phyloP scores from a whole-genome alignment of 1,140 invertebrate species.

The Drosophila lini region DNA sequence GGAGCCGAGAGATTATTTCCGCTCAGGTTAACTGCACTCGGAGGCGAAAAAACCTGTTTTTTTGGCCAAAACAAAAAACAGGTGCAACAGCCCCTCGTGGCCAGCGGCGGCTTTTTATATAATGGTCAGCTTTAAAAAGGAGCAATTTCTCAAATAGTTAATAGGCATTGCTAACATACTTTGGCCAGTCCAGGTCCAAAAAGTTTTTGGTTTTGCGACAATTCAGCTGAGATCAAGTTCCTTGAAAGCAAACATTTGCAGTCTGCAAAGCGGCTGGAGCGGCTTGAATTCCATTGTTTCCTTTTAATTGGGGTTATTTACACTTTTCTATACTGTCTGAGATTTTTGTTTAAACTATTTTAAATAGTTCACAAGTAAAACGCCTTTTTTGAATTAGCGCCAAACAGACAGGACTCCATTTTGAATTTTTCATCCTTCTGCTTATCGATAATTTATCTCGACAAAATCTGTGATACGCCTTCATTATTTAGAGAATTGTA shows the following conservation, averaged over 20 bases:
- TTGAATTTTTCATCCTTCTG: too few relatives aligned
- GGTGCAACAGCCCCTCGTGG: conserved; percentile 30
- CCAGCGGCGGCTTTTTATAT: conserved; percentile 40
- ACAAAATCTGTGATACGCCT: too few relatives aligned
- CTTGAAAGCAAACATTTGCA: background rate
- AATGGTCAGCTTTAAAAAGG: conserved; percentile 39
- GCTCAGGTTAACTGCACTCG: conserved; percentile 55
- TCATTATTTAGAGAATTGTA: too few relatives aligned
- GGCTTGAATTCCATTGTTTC: background rate
- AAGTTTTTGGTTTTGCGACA: conserved; percentile 14
- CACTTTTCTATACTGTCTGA: background rate
- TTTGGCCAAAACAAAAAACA: conserved; percentile 42
- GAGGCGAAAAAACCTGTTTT: conserved; percentile 40
- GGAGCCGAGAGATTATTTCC: conserved; percentile 57
- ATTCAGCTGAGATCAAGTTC: conserved; percentile 30
- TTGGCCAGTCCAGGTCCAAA: conserved; percentile 8
- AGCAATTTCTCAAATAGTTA: conserved; percentile 33
- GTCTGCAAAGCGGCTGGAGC: background rate
- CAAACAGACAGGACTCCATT: too few relatives aligned
- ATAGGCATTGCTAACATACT: conserved; percentile 45
- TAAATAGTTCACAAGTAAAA: background rate
- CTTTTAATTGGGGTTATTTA: conserved; percentile 2
- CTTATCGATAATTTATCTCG: too few relatives aligned
- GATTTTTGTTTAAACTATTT: background rate
- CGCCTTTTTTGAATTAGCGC: background rate